Conservation (phyloP, 1,140 invertebrate species). For the Bombus breviceps region DNA sequence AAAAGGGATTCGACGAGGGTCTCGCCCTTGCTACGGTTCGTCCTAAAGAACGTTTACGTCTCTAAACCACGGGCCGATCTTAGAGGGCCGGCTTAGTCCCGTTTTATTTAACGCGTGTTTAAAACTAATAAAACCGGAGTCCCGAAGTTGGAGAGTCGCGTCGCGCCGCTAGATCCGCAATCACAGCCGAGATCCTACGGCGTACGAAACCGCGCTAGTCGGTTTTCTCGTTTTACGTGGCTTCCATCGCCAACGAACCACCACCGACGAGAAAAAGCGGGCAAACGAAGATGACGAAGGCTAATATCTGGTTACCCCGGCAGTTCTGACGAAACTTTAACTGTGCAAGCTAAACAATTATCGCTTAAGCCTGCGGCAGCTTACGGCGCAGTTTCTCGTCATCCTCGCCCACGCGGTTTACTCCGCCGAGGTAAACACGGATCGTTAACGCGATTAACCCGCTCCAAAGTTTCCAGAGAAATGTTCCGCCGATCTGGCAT, state of each 20-base stretch:
- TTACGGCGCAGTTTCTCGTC: conserved; percentile 42
- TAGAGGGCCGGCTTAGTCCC: conserved; percentile 63
- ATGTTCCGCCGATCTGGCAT: neutral
- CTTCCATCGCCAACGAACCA: no score
- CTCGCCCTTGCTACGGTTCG: conserved; percentile 10
- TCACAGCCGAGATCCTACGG: conserved; percentile 58
- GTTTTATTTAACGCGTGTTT: conserved; percentile 82
- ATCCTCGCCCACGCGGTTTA: conserved; percentile 36
- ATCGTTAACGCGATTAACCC: conserved; percentile 46
- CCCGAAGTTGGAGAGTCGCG: conserved; percentile 30
- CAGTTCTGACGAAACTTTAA: conserved; percentile 58
- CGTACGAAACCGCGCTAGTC: conserved; percentile 61
- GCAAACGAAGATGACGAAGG: conserved; percentile 33
- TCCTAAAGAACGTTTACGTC: conserved; percentile 61
- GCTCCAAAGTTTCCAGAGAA: neutral
- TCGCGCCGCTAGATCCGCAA: conserved; percentile 57
- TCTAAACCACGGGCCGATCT: conserved; percentile 67
- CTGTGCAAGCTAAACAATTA: conserved; percentile 62
- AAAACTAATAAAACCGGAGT: conserved; percentile 79
- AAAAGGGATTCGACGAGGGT: conserved; percentile 36
- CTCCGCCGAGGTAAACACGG: conserved; percentile 27
- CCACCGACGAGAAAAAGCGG: no score
- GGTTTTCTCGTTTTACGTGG: neutral
- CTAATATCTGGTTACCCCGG: conserved; percentile 50
- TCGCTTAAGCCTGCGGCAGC: conserved; percentile 54